phyloP scores from a whole-genome alignment of 2,797 vertebrate species.

The Buceros bicornis region DNA sequence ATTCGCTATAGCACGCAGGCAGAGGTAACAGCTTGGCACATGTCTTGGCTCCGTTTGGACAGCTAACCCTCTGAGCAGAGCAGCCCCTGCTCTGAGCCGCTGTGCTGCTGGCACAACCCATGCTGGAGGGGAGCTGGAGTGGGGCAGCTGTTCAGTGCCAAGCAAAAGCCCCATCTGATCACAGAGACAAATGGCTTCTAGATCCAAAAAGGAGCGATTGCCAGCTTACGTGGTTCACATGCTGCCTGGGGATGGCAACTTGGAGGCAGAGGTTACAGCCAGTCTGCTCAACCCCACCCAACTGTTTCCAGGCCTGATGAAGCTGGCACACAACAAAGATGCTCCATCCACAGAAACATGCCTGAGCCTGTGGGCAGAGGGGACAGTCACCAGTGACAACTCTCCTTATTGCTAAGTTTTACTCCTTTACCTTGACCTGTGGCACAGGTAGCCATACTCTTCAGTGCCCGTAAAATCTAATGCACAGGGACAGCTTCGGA shows the following conservation, averaged over 20 bases:
- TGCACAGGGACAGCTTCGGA: background rate
- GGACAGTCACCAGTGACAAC: rapidly evolving
- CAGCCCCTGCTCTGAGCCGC: background rate
- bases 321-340: background rate
- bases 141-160: background rate
- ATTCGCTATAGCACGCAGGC: background rate
- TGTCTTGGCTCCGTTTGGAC: rapidly evolving
- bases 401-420: background rate
- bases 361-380: background rate
- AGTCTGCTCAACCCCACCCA: rapidly evolving
- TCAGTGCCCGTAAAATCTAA: background rate
- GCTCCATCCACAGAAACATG: background rate
- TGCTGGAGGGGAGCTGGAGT: rapidly evolving
- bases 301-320: background rate
- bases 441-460: background rate
- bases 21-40: background rate
- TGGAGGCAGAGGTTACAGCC: background rate
- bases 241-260: background rate
- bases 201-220: background rate
- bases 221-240: rapidly evolving
- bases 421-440: background rate
- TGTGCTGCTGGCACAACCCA: rapidly evolving
- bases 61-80: background rate
- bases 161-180: background rate
- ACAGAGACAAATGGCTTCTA: background rate